Percentiles rank a stretch among this genome's conserved stretches.
Conservation (phyloP, 1,140 invertebrate species). For the Sitobion miscanthi region DNA sequence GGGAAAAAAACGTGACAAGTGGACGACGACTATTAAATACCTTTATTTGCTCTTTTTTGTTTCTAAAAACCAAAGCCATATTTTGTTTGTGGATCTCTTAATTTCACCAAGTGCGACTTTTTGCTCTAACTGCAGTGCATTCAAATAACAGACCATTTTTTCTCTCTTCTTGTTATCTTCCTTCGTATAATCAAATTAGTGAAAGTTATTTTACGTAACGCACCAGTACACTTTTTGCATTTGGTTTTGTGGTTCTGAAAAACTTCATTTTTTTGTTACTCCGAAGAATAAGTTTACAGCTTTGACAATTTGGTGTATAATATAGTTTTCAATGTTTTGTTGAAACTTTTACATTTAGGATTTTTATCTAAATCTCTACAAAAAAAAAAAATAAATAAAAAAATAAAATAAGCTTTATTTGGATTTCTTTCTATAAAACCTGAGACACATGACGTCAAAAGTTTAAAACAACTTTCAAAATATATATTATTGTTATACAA, state of each 20-base stretch:
- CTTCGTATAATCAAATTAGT: constrained; percentile 43
- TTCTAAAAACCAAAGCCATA: constrained; percentile 18
- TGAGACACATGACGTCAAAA: constrained; percentile 19
- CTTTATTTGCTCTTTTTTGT: neutral
- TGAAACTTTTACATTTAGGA: constrained; percentile 31
- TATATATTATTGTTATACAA: neutral
- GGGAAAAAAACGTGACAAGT: constrained; percentile 12
- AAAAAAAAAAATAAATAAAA: neutral
- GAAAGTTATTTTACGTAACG: constrained; percentile 50
- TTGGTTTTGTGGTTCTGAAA: constrained; percentile 41
- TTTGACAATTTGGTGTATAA: constrained; percentile 39
- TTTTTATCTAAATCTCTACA: constrained; percentile 25
- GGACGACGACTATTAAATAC: neutral
- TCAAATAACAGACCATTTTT: constrained; percentile 31
- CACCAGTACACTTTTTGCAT: constrained; percentile 39
- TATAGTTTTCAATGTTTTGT: constrained; percentile 44
- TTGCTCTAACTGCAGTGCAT: neutral
- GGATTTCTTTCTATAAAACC: neutral
- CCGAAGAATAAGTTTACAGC: constrained; percentile 21
- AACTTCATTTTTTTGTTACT: constrained; percentile 18
- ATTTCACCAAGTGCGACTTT: constrained; percentile 4
- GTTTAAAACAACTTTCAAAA: neutral
- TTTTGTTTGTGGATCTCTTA: constrained; percentile 26
- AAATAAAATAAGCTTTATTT: constrained; percentile 16
- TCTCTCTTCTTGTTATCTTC: constrained; percentile 12